Evolutionary conservation across 2,113 vertebrate genomes (phyloP), one percentile per base, ranked within the genome.

Genomic region (Prochilodus magdalenae): DNA sequence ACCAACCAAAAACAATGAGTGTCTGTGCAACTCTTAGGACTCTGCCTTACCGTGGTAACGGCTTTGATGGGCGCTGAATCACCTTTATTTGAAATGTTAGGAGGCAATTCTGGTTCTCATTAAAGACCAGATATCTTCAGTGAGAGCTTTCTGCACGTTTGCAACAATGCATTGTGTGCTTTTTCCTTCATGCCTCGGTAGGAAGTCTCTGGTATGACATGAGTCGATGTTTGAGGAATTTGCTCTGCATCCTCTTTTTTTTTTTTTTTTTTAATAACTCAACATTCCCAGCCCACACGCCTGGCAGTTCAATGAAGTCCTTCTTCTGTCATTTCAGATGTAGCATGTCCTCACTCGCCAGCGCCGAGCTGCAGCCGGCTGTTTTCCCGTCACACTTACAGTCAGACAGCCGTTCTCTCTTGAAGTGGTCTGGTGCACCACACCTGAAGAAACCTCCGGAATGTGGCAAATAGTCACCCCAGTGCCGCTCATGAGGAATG

Each of bases 371-470:
- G 47, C 40, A 60, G 75, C 79, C 40, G 70, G 27, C 49, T 66
- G 70, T 81, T 84, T 44, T 77, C 79, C 57, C 67, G 51, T 77
- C 75, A 81, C 33, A 73, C 70, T 73, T 47, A 13, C 20, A 69
- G 63, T 59, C 65, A 82, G 80, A 49, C 51, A 1, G 26, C 20
- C 29, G 4, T 47, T 69, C 59, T 74, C 22, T n/a, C 67, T 67
- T 81, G 67, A 81, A 84, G 79, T 67, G 73, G 79, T 84, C 67
- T 66, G 57, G 5, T 18, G 62, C 29, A 12, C 79, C 83, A 85
- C 83, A 85, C 83, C 79, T 81, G 79, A 66, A 59, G 66, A 77
- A 75, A 71, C 78, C 47, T 44, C 78, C 22, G 74, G 83, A 84
- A 84, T 84, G 78, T 36, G 24, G 49, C 65, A 20, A 36, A 67